Evolutionary conservation across 2,797 vertebrate genomes (phyloP).

Genomic region (Tamandua tetradactyla): DNA sequence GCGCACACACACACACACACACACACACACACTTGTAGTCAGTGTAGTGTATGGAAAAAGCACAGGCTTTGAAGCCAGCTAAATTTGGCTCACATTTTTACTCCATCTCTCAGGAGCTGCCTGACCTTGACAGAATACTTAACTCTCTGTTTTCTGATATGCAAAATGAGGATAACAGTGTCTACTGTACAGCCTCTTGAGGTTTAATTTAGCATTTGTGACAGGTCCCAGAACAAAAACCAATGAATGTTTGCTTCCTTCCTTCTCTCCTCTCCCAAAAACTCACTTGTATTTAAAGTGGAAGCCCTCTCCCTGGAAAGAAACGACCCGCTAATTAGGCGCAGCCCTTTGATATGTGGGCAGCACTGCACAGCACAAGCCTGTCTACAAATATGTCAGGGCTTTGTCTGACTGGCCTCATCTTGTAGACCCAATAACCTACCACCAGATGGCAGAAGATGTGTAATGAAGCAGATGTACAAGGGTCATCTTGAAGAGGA

Average conservation of each 20-base stretch:
- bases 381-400: neutral
- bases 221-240: neutral
- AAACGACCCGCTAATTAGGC: neutral
- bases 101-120: neutral
- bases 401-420: neutral
- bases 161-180: neutral
- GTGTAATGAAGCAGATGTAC: slow-evolving; percentile 30
- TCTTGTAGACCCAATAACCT: neutral
- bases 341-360: neutral
- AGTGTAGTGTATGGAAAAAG: neutral
- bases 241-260: neutral
- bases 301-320: neutral
- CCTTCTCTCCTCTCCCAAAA: neutral
- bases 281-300: neutral
- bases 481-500: neutral
- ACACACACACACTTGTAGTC: neutral
- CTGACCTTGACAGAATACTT: neutral
- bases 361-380: neutral
- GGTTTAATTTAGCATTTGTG: neutral
- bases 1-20: neutral
- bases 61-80: neutral
- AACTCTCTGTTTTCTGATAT: neutral
- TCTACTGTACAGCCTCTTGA: neutral
- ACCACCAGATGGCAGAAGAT: slow-evolving; percentile 64
- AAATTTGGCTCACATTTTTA: neutral